These are phyloP conservation scores for Ophonus ardosiacus DNA, from an alignment of 2,888 invertebrate species.

Conservation along the genomic window DNA sequence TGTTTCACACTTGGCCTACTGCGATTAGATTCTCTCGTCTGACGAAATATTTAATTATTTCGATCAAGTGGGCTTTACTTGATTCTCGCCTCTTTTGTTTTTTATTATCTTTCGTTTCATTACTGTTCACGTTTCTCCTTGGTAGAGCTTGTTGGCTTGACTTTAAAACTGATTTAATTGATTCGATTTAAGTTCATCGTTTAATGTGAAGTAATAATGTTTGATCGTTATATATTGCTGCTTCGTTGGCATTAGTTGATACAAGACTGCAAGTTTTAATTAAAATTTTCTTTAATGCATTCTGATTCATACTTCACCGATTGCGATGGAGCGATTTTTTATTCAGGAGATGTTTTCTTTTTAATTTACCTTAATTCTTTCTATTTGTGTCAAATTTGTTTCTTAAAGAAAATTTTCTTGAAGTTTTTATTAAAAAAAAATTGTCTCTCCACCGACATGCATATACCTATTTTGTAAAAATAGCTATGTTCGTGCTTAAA, in stretches of 20 bases:
- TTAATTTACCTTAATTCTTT: slow-evolving; percentile 4
- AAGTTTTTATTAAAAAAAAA: too few species aligned
- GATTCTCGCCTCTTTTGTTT: slow-evolving; percentile 52
- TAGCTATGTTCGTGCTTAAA: too few species aligned
- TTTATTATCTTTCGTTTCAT: slow-evolving; percentile 55
- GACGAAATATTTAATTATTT: slow-evolving; percentile 59
- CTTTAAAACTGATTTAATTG: slow-evolving; percentile 50
- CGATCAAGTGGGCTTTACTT: slow-evolving; percentile 55
- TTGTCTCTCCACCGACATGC: too few species aligned
- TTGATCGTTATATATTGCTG: slow-evolving; percentile 39
- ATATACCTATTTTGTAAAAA: too few species aligned
- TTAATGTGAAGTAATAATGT: slow-evolving; percentile 50
- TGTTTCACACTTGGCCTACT: slow-evolving; percentile 53
- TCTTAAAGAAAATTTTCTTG: neutral
- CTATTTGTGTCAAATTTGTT: neutral
- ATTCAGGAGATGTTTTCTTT: slow-evolving; percentile 3
- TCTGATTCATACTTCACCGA: slow-evolving; percentile 24
- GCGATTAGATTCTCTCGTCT: slow-evolving; percentile 45
- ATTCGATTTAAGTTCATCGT: slow-evolving; percentile 43
- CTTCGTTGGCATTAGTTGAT: slow-evolving; percentile 3
- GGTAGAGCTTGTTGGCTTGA: neutral
- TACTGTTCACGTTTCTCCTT: slow-evolving; percentile 1
- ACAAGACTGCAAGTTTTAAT: slow-evolving; percentile 41
- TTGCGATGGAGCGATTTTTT: neutral
- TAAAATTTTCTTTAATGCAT: slow-evolving; percentile 47